Base-by-base conservation (phyloP, 2,113 vertebrate species). In the Sebastes fasciatus region DNA sequence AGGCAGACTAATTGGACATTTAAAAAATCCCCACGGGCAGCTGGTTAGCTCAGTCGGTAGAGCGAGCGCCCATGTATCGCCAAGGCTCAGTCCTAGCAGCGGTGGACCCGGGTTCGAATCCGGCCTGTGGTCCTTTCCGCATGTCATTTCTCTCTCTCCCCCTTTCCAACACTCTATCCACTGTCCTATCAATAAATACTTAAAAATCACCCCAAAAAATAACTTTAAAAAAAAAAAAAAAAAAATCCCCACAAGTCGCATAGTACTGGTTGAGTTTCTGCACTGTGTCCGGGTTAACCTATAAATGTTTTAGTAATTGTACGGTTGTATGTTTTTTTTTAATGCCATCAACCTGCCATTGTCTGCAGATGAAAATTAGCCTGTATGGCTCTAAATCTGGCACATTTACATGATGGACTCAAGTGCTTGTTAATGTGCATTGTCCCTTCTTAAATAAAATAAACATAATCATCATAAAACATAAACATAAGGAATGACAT, bases 401-500 rank as follows among this genome's bases (percentile, higher is more conserved):
- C 49, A 14, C 14, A 52, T 60, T 61, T 34, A 61, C 3, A 61
- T 61, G 58, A 34, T 21, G 55, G 55, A 61, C 60, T 34, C 3
- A 8, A 34, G 6, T 61, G 26, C 60, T 61, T 4, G 26, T 61
- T 7, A 61, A 40, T 40, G 13, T 61, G 60, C 13, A 34, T 61
- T 61, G 3, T 34, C 12, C 13, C 21, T 6, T 61, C 5, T 26
- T 26, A 6, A 60, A 26, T 14, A 34, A 5, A 14, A 16, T 16
- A 11, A 60, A 26, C 21, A 26, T 60, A 60, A 26, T 34, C 26
- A 34, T 34, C 26, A 34, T 34, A 34, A 34, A 34, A 34, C 26
- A 34, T 61, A 14, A 61, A 61, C 26, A 61, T 40, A 57, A 43
- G 6, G 1, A 77, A 76, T 86, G 13, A 86, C 21, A 48, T 57